A percentile compares a stretch with the other conserved stretches of the same genome.
These are phyloP conservation scores for Chromoteleia sp. DNA, from an alignment of 2,888 invertebrate species.

Conservation along the genomic window DNA sequence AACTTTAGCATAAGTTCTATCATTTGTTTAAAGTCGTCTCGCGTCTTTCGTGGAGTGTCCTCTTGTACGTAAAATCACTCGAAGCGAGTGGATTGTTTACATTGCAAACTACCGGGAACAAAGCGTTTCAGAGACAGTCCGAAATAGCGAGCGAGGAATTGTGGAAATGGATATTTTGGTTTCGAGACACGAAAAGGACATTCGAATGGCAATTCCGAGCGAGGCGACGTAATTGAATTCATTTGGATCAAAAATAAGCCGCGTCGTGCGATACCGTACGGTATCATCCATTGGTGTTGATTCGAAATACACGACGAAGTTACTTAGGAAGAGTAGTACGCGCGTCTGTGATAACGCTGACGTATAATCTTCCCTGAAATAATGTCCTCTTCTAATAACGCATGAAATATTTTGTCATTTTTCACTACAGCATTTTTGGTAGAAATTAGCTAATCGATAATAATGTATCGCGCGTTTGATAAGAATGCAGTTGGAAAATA, in stretches of 20 bases:
- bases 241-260: slow-evolving; percentile 8
- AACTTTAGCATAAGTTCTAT: slow-evolving; percentile 29
- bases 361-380: slow-evolving; percentile 15
- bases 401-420: neutral
- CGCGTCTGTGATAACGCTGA: slow-evolving; percentile 25
- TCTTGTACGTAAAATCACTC: slow-evolving; percentile 38
- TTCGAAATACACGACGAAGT: slow-evolving; percentile 7
- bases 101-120: slow-evolving; percentile 28
- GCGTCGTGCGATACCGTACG: slow-evolving; percentile 11
- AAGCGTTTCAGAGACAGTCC: slow-evolving; percentile 8
- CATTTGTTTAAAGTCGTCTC: slow-evolving; percentile 20
- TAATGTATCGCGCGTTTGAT: too few species aligned
- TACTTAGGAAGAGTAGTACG: slow-evolving; percentile 10
- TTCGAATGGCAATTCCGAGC: neutral
- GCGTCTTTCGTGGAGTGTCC: slow-evolving; percentile 18
- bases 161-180: neutral
- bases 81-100: slow-evolving; percentile 43
- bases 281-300: slow-evolving; percentile 19
- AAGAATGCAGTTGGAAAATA: too few species aligned
- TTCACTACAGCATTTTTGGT: neutral
- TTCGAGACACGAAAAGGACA: neutral
- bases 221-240: too few species aligned
- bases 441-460: too few species aligned
- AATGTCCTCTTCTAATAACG: slow-evolving; percentile 6
- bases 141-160: neutral